Base-by-base conservation (phyloP, 2,113 vertebrate species). In the Salvelinus namaycush region DNA sequence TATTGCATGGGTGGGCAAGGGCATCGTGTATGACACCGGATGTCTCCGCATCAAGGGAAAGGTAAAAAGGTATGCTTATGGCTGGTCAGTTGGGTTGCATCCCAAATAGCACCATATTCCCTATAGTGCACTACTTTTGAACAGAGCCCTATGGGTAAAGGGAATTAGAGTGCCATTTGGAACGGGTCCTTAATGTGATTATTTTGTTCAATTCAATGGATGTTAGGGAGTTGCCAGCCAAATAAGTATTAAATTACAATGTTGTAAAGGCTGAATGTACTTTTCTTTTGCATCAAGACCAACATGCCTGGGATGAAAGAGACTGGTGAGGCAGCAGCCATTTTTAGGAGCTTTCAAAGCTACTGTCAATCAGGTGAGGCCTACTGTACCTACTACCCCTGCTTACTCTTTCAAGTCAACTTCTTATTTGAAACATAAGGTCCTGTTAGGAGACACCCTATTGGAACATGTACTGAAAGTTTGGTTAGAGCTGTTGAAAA, bases 21-120 rank as follows among this genome's bases (percentile, higher is more conserved):
- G 98, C 31, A 97, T 99, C 12, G 98, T 99, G 75, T 99, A 99
- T 0, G 98, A 99, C 90, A 99, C 97, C 0, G 98, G 97, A 72
- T 97, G 97, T 77, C 97, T 99, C 86, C 99, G 98, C 93, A 99
- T 99, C 91, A 99, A 99, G 89, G 97, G 98, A 66, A 99, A 99
- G 95, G 97, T 99, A 80, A 60, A 60, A 16, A 22, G 11, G 14
- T 8, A 14, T 60, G 59, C 3, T 39, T 39, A 9, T 39, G 8
- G 34, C 8, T 39, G 34, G 7, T 39, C 34, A 39, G 34, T 39
- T 39, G 34, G 34, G 34, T 0, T 39, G 39, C 39, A 44, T 44
- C 9, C 59, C 8, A n/a, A 60, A 62, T 62, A 0, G 2, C 5
- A 62, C 59, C n/a, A 8, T 62, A 62, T 62, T 62, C 14, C 39